Evolutionary conservation across 2,888 invertebrate genomes (phyloP).

Genomic region (Andrena flavipes): DNA sequence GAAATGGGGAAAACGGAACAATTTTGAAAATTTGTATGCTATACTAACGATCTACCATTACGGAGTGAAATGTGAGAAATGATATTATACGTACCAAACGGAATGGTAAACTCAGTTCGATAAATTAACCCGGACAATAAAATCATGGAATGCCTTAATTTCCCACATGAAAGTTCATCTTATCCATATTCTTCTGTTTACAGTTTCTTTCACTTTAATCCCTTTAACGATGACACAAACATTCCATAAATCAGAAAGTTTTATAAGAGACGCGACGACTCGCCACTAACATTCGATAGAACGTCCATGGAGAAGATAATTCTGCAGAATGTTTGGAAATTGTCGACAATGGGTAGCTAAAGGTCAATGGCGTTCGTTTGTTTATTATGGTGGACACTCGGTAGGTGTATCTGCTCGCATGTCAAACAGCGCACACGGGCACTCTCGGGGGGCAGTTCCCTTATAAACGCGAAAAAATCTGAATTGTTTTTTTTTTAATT

Average conservation of each 20-base stretch:
- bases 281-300: not conserved
- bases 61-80: too few relatives aligned
- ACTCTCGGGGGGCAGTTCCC: constrained; percentile 29
- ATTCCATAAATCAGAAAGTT: not conserved
- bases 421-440: constrained; percentile 60
- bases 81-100: not conserved
- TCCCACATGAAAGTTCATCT: not conserved
- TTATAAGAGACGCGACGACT: not conserved
- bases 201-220: not conserved
- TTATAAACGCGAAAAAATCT: constrained; percentile 37
- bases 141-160: not conserved
- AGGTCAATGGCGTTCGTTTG: constrained; percentile 76
- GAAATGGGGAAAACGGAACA: not conserved
- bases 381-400: constrained; percentile 71
- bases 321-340: constrained; percentile 32
- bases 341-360: constrained; percentile 40
- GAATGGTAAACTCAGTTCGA: not conserved
- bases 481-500: constrained; percentile 16
- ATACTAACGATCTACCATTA: too few relatives aligned
- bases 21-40: too few relatives aligned
- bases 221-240: not conserved
- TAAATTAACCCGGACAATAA: not conserved
- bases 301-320: not conserved
- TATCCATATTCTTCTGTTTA: constrained; percentile 31
- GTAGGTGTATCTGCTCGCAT: constrained; percentile 63